phyloP scores from a whole-genome alignment of 2,797 vertebrate genomes.

The Gymnocypris eckloni region DNA sequence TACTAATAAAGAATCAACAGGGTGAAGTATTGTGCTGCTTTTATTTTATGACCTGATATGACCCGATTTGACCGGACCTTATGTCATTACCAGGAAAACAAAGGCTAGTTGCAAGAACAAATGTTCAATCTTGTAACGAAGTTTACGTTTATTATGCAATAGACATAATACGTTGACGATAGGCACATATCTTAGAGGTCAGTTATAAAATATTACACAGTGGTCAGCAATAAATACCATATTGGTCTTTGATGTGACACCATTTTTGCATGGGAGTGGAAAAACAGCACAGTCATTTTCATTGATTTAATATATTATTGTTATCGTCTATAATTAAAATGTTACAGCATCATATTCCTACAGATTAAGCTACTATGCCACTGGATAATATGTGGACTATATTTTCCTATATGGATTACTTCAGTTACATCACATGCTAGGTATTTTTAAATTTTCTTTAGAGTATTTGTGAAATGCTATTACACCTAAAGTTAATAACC shows the following conservation, averaged over 20 bases:
- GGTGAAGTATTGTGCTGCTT: background rate
- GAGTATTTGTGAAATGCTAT: background rate
- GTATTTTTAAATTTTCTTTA: background rate
- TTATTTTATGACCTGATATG: conserved; percentile 2
- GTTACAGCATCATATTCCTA: background rate
- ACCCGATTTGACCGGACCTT: too few relatives aligned
- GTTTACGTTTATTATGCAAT: background rate
- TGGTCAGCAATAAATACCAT: background rate
- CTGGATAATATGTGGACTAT: background rate
- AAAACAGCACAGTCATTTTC: background rate
- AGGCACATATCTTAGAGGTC: background rate
- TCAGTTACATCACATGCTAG: background rate
- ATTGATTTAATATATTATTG: background rate
- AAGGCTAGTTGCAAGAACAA: background rate
- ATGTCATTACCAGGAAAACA: background rate
- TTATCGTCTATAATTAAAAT: background rate
- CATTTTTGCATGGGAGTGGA: background rate
- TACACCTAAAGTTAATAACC: background rate
- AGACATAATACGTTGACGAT: background rate
- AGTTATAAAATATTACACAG: background rate
- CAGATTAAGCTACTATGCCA: too few relatives aligned
- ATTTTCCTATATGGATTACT: background rate
- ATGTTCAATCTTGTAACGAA: background rate
- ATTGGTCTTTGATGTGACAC: background rate
- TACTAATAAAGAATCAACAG: conserved; percentile 11